Evolutionary conservation across 1,140 invertebrate genomes (phyloP), one percentile per base, ranked within the genome.

Genomic region (Euwallacea fornicatus): DNA sequence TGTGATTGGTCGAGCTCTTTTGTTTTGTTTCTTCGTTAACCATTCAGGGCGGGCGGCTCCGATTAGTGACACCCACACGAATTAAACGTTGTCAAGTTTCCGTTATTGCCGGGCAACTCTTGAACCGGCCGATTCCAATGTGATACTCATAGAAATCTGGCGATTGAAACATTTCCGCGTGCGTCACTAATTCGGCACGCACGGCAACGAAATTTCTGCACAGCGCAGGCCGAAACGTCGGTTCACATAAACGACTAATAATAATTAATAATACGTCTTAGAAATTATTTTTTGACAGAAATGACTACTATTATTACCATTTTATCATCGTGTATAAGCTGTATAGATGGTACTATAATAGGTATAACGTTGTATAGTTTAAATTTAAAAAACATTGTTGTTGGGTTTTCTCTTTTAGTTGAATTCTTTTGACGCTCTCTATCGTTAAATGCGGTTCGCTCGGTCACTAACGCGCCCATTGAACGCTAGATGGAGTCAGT

Each of bases 231-330:
- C 15, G 47, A n/a, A 21, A 62, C n/a, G 9, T 62, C 78, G 76
- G 77, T 77, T 33, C 16, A 69, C 46, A 42, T 53, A 16, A 65
- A 53, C 7, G 16, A 60, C 13, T 66, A 66, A 2, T 54, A 66
- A 55, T 42, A 58, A 66, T 58, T 16, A 69, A 15, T 69, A 43
- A 69, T 62, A 62, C 42, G 67, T 61, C 74, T 78, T 76, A 72
- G 74, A 77, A 73, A 64, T 73, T 80, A 77, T 77, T 81, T 81
- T 81, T 81, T 81, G 78, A 79, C 77, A 79, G 77, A 80, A 79
- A 81, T 78, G 76, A 80, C 78, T 77, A 79, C 74, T 78, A 79
- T 76, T 76, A 79, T 80, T 78, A 79, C 77, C 77, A 79, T 76
- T 76, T 73, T 74, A 74, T 33, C 21, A 33, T 58, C 55, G n/a